These are phyloP conservation scores for Argyresthia albistria DNA, from an alignment of 2,888 invertebrate species.

Conservation along the genomic window DNA sequence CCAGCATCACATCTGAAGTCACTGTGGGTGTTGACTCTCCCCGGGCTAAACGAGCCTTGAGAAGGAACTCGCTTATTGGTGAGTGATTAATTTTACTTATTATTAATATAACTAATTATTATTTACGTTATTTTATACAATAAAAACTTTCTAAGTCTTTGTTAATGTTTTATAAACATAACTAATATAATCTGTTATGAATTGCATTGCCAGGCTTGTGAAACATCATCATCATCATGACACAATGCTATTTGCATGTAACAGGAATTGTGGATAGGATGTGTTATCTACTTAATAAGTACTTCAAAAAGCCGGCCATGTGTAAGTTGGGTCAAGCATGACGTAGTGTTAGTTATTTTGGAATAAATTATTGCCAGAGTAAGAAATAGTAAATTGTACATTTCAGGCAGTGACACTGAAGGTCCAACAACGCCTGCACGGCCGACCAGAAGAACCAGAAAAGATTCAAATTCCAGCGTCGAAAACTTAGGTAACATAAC, in stretches of 20 bases:
- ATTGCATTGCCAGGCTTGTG: too few relatives aligned
- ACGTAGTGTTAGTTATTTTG: neutral
- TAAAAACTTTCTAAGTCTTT: too few relatives aligned
- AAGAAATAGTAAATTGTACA: neutral
- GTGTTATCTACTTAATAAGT: too few relatives aligned
- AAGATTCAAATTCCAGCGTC: constrained; percentile 45
- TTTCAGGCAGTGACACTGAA: constrained; percentile 59
- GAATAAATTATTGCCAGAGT: neutral
- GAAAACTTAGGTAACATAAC: constrained; percentile 39
- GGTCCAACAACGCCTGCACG: constrained; percentile 36
- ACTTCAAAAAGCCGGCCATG: too few relatives aligned
- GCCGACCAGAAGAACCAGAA: constrained; percentile 38
- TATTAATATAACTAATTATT: too few relatives aligned
- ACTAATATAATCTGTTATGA: too few relatives aligned
- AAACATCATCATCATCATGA: too few relatives aligned
- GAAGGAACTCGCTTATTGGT: constrained; percentile 50
- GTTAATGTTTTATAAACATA: too few relatives aligned
- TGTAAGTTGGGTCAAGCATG: too few relatives aligned
- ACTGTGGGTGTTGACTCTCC: constrained; percentile 36
- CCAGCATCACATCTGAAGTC: constrained; percentile 40
- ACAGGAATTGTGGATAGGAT: too few relatives aligned
- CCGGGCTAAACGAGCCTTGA: constrained; percentile 49
- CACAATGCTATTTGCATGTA: too few relatives aligned
- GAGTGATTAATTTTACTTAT: constrained; percentile 14
- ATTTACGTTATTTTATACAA: too few relatives aligned